Evolutionary conservation across 2,113 vertebrate species (phyloP), one percentile per base, ranked within the genome.

Genomic region (Labeo catla): DNA sequence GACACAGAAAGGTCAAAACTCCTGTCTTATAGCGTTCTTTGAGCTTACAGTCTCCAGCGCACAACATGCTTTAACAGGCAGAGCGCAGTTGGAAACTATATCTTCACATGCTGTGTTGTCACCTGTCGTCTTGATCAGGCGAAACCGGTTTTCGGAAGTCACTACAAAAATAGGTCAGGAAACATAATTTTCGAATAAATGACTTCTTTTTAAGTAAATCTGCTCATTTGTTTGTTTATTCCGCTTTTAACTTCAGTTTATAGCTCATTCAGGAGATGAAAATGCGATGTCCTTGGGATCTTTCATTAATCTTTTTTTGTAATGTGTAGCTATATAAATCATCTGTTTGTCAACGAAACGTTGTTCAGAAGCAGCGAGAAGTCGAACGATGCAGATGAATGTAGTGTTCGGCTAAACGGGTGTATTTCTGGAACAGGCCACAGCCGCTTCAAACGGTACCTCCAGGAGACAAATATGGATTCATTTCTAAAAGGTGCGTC

Each of bases 371-470:
- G 13, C 77, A 87, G 57, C 89, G 61, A 88, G 86, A 85, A 91
- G 86, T 88, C 84, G 87, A 86, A 76, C 79, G 90, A 86, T 92
- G 88, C 87, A 90, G 91, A 94, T 92, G 89, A 89, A 92, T 91
- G 50, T 89, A 91, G 87, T 88, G 73, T 72, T 89, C 85, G 88
- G 88, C 92, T 92, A 91, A 93, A 93, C 92, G 92, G 90, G 93
- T 93, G 92, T 93, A 68, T 92, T 93, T 90, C 87, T 87, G 86
- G 89, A 90, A 89, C 86, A 77, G 84, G 82, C 84, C 72, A 78
- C 76, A 74, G 83, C 85, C 82, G 89, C 91, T 91, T 90, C 90
- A 93, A 92, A 93, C 91, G 63, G 91, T 91, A 90, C 83, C 88
- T 86, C 76, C 87, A 77, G 80, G 59, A 91, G 90, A 92, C 84